These are phyloP conservation scores for Pteropus alecto DNA, from an alignment of 2,113 vertebrate species.

Conservation along the genomic window DNA sequence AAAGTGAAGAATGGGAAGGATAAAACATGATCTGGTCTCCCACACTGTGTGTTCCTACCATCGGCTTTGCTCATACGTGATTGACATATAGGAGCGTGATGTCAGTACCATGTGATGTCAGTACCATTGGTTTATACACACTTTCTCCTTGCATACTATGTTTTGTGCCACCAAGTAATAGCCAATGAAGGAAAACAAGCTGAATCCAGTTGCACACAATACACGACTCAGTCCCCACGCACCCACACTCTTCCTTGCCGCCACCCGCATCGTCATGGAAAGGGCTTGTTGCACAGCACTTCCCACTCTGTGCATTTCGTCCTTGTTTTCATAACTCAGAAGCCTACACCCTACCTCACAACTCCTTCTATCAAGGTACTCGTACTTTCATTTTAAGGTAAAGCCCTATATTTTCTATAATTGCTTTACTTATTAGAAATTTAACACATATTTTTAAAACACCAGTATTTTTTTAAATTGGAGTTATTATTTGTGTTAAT, in stretches of 20 bases:
- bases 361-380: neutral
- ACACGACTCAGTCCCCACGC: fast-evolving
- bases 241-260: fast-evolving
- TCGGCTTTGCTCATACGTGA: neutral
- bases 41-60: fast-evolving
- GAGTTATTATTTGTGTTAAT: neutral
- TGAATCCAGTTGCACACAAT: neutral
- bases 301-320: neutral
- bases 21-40: fast-evolving
- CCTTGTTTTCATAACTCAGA: neutral
- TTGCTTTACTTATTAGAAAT: neutral
- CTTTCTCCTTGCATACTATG: no score
- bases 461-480: neutral
- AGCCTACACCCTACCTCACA: neutral
- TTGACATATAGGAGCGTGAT: fast-evolving
- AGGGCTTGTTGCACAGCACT: fast-evolving
- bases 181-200: neutral
- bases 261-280: neutral
- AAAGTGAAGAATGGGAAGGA: neutral
- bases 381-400: neutral
- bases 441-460: neutral
- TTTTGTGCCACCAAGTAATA: neutral
- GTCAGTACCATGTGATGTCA: fast-evolving
- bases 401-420: neutral
- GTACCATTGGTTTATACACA: fast-evolving